Evolutionary conservation across 2,888 invertebrate species (phyloP), one percentile per base, ranked within the genome.

Genomic region (Napeogenes inachia): DNA sequence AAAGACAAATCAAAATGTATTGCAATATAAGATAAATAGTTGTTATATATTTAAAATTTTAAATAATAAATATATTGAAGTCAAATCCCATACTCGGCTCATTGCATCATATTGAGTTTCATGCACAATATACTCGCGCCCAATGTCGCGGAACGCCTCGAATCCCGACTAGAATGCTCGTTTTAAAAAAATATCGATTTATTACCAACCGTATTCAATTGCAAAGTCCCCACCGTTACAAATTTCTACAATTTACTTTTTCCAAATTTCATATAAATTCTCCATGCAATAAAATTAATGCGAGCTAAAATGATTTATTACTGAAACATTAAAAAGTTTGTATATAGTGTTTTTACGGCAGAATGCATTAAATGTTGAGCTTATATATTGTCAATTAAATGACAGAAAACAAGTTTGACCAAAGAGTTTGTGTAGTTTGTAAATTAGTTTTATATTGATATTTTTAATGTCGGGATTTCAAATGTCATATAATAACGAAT

Each of bases 121-220:
- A 85, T 83, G 84, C 82, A 71, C 82, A 81, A 87, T 85, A 82
- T 83, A 84, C 42, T 80, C 78, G 79, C 74, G 75, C 67, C 76
- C 83, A 89, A 88, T 87, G 89, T 85, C 71, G 78, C 83, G 86
- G 82, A 86, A 89, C 89, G 81, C 42, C 42, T 8, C 10, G 8
- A 10, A 1, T 10, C 42, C 10, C 8, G 12, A 42, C 42, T 2
- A 42, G 42, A 10, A 10, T 10, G 74, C 74, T 78, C 80, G 79
- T 81, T 86, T 85, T 85, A 75, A 78, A 87, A 84, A 87, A 84
- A 86, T 77, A 68, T 76, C 57, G 78, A 85, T 87, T 86, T 87
- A 87, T 86, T 78, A 76, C 76, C 73, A 69, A 67, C 71, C 75
- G 50, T 80, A 75, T 80, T 75, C 75, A 76, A 73, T 75, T 75